Base-by-base conservation (phyloP, 1,140 invertebrate species). In the Zeugodacus cucurbitae region DNA sequence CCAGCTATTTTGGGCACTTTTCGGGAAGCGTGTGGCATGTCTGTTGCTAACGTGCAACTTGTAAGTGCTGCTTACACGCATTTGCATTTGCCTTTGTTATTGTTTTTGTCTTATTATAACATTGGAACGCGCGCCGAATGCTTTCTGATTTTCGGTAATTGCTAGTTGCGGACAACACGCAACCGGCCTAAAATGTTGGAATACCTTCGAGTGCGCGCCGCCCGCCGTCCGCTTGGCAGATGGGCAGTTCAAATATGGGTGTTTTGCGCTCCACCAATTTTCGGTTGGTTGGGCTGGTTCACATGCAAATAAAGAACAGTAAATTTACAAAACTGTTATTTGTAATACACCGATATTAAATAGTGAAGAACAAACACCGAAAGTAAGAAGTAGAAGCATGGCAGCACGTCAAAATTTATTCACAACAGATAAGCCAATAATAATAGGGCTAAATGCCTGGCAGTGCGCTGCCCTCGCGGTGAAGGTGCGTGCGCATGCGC, bases 131-230 rank as follows among this genome's bases (percentile, higher is more conserved):
- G 58, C 32, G 67, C 20, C 32, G 32, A 41, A 4, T 74, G 34
- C 67, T 74, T 74, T 74, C 67, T 22, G 67, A 74, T 74, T 74
- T 74, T 74, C 6, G 67, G 67, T 74, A 74, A 74, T 74, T 74
- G 34, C 34, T 74, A 17, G 67, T 74, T 74, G 41, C 20, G 10
- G 34, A 74, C 67, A 74, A 74, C 67, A 74, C 67, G 67, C 67
- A 37, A 74, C 3, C 67, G 34, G 20, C 32, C 6, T 41, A 74
- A 70, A 74, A 74, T 70, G 32, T 22, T 26, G 6, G 22, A 37
- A 41, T 74, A 74, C 32, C 29, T 74, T 22, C 17, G 7, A n/a
- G 58, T 3, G 6, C 62, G 10, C 48, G 11, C 14, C 11, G 48
- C 48, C 10, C 48, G 1, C 48, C 58, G 58, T 59, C 58, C 20